Evolutionary conservation across 2,113 vertebrate genomes (phyloP).

Genomic region (Actenoides lindsayi): DNA sequence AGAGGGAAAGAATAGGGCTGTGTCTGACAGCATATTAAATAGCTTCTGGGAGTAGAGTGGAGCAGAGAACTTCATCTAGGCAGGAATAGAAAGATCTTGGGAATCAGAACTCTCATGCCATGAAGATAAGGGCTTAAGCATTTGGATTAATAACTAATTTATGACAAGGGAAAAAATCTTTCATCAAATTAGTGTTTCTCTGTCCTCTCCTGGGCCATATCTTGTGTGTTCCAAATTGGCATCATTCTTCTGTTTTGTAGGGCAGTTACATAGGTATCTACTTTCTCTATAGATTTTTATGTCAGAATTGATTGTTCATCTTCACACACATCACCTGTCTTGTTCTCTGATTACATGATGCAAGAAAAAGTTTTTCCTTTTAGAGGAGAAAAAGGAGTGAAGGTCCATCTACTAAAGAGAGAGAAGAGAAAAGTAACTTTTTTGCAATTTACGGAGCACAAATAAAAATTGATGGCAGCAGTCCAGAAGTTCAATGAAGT

Average conservation of each 20-base stretch:
- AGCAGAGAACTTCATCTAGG: not conserved
- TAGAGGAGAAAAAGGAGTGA: not conserved
- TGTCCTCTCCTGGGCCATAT: not conserved
- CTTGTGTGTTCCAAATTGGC: not conserved
- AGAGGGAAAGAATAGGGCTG: not conserved
- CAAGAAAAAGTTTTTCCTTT: not conserved
- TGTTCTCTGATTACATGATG: not conserved
- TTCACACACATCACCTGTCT: not conserved
- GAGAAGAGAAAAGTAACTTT: not conserved
- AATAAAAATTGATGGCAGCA: not conserved
- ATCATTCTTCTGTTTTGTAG: not conserved
- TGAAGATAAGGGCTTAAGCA: not conserved
- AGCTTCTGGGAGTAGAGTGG: not conserved
- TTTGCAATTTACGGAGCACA: not conserved
- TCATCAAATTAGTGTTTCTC: not conserved
- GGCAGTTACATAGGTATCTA: not conserved
- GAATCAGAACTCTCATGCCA: not conserved
- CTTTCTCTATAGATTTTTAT: not conserved
- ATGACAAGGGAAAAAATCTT: not conserved
- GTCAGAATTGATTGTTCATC: not conserved
- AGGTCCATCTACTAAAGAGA: not conserved
- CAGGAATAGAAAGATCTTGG: not conserved
- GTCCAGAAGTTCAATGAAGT: not conserved
- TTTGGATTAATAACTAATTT: slow-evolving; percentile 2
- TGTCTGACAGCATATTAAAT: not conserved